phyloP scores from a whole-genome alignment of 2,113 vertebrate genomes.

The Dissostichus mawsoni region DNA sequence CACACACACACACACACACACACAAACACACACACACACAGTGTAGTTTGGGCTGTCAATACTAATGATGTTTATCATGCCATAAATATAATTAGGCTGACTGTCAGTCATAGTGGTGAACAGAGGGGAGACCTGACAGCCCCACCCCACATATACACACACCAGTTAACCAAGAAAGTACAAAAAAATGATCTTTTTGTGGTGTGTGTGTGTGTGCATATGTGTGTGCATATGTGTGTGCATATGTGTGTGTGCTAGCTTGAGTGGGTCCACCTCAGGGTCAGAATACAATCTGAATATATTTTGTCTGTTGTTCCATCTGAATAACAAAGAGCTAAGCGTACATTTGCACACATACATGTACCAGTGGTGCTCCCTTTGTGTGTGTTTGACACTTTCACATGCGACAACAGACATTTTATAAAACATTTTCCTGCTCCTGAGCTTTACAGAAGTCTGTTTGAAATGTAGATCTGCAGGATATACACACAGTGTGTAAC shows the following conservation, averaged over 20 bases:
- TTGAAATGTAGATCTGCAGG: slow-evolving; percentile 56
- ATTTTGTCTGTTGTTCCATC: slow-evolving; percentile 74
- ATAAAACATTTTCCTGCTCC: slow-evolving; percentile 40
- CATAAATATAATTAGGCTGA: slow-evolving; percentile 75
- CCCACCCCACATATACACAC: slow-evolving; percentile 26
- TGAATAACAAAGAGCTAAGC: slow-evolving; percentile 76
- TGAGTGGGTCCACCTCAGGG: slow-evolving; percentile 69
- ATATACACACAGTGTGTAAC: too few species aligned
- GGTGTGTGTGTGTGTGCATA: not conserved
- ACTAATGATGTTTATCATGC: slow-evolving; percentile 73
- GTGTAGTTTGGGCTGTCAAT: slow-evolving; percentile 63
- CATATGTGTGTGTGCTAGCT: slow-evolving; percentile 25
- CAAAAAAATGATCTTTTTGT: slow-evolving; percentile 6
- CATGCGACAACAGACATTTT: slow-evolving; percentile 47
- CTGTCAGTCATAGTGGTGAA: slow-evolving; percentile 70
- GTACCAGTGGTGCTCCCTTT: slow-evolving; percentile 22
- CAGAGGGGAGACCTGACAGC: slow-evolving; percentile 43
- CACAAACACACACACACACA: slow-evolving; percentile 2
- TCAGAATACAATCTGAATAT: slow-evolving; percentile 82
- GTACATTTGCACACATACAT: slow-evolving; percentile 40
- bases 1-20: not conserved
- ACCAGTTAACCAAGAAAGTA: slow-evolving; percentile 26
- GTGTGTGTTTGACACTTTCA: slow-evolving; percentile 48
- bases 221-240: not conserved
- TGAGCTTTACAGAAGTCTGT: slow-evolving; percentile 18